A percentile compares a stretch with the other conserved stretches of the same genome.
Conservation (phyloP, 2,113 vertebrate genomes). For the Corythornis vintsioides region DNA sequence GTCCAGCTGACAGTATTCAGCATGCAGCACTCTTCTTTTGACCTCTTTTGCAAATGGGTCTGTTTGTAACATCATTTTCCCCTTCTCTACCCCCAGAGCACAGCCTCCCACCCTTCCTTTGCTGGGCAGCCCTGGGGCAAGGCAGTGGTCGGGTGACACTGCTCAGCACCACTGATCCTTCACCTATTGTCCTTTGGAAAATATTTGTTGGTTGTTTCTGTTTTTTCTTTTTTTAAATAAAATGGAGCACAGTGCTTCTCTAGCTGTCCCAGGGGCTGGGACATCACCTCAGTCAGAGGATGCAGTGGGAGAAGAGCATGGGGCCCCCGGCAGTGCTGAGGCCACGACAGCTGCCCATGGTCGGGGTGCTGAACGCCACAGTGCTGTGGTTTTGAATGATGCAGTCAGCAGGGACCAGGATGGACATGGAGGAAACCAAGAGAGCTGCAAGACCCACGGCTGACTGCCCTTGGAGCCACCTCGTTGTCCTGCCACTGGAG, state of each 20-base stretch:
- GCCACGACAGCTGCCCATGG: background rate
- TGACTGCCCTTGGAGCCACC: background rate
- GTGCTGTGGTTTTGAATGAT: fast-evolving
- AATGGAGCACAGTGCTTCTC: background rate
- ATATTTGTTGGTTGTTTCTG: background rate
- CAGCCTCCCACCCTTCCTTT: background rate
- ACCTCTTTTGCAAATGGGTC: background rate
- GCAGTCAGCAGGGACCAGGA: background rate
- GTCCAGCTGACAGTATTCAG: fast-evolving
- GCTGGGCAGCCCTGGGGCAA: background rate
- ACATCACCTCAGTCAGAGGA: background rate
- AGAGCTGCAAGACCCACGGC: background rate
- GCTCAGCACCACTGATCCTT: background rate
- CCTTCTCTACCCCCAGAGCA: background rate
- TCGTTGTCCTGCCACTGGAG: background rate
- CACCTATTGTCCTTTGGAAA: background rate
- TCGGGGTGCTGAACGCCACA: fast-evolving
- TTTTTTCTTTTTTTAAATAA: background rate
- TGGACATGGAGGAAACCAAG: background rate
- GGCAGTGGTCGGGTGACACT: background rate
- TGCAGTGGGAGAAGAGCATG: fast-evolving
- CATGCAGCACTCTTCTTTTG: fast-evolving
- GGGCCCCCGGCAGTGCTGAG: fast-evolving
- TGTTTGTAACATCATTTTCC: background rate
- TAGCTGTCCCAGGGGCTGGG: background rate